A percentile compares a stretch with the other conserved stretches of the same genome.
Evolutionary conservation across 2,797 vertebrate genomes (phyloP).

Genomic region (Chiloscyllium punctatum): DNA sequence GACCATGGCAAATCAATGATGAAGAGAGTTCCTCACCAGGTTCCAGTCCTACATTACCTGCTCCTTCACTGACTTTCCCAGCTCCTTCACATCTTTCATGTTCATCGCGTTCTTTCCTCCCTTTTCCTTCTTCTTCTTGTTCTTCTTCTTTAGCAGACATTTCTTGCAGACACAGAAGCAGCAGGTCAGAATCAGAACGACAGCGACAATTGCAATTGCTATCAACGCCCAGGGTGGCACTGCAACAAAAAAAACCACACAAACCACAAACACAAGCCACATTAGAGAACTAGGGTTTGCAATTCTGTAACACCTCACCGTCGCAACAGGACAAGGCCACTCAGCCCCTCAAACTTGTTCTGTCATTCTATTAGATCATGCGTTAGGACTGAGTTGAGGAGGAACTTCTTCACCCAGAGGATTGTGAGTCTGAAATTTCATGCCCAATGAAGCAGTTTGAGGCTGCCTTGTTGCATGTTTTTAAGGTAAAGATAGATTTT

Average conservation of each 20-base stretch:
- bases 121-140: constrained; percentile 99
- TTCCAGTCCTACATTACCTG: constrained; percentile 69
- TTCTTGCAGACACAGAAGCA: constrained; percentile 99
- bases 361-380: not conserved
- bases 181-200: constrained; percentile 93
- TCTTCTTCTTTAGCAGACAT: constrained; percentile 99
- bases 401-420: too few species aligned
- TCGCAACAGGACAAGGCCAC: constrained; percentile 45
- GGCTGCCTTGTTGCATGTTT: too few species aligned
- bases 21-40: not conserved
- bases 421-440: too few species aligned
- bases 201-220: constrained; percentile 91
- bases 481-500: too few species aligned
- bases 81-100: constrained; percentile 96
- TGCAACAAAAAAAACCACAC: constrained; percentile 55
- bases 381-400: not conserved
- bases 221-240: constrained; percentile 98
- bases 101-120: constrained; percentile 98
- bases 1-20: not conserved
- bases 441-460: too few species aligned
- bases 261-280: constrained; percentile 45
- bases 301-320: constrained; percentile 34
- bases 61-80: constrained; percentile 81
- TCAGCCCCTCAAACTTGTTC: not conserved
- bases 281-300: constrained; percentile 38